Conservation (phyloP, 2,797 vertebrate genomes). For the Eutrigla gurnardus region DNA sequence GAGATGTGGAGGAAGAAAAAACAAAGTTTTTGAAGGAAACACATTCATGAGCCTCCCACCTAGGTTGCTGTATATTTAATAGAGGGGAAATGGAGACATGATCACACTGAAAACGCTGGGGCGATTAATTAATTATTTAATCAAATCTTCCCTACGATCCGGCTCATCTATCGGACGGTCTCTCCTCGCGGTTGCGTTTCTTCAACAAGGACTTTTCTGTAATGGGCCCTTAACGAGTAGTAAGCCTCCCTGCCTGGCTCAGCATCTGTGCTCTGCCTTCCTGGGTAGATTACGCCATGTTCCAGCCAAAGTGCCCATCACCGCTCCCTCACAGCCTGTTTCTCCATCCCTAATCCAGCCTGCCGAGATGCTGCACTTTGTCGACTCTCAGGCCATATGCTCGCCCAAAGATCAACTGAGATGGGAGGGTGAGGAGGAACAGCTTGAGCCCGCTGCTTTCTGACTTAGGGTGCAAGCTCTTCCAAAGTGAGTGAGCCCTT, state of each 20-base stretch:
- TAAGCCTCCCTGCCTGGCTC: slow-evolving; percentile 79
- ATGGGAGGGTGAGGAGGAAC: slow-evolving; percentile 64
- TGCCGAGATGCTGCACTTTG: slow-evolving; percentile 75
- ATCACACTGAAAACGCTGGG: slow-evolving; percentile 42
- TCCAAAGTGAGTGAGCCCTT: slow-evolving; percentile 54
- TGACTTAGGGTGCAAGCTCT: slow-evolving; percentile 61
- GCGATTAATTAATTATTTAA: slow-evolving; percentile 65
- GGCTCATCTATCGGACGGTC: slow-evolving; percentile 56
- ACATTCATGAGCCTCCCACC: slow-evolving; percentile 17
- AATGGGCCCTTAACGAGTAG: slow-evolving; percentile 82
- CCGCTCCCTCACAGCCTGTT: slow-evolving; percentile 80
- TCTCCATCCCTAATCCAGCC: slow-evolving; percentile 80
- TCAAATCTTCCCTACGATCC: slow-evolving; percentile 53
- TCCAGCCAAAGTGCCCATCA: slow-evolving; percentile 79
- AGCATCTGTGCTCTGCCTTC: slow-evolving; percentile 82
- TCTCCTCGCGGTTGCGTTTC: slow-evolving; percentile 73
- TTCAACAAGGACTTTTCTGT: slow-evolving; percentile 79
- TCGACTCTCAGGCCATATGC: slow-evolving; percentile 80
- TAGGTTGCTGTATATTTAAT: slow-evolving; percentile 38
- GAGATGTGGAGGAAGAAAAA: not conserved
- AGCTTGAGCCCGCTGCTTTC: slow-evolving; percentile 65
- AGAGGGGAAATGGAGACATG: slow-evolving; percentile 49
- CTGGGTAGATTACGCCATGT: slow-evolving; percentile 76
- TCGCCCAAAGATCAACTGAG: slow-evolving; percentile 76
- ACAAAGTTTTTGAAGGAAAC: slow-evolving; percentile 28